These are phyloP conservation scores for Onychorhynchus coronatus DNA, from an alignment of 2,113 vertebrate genomes.

Conservation along the genomic window DNA sequence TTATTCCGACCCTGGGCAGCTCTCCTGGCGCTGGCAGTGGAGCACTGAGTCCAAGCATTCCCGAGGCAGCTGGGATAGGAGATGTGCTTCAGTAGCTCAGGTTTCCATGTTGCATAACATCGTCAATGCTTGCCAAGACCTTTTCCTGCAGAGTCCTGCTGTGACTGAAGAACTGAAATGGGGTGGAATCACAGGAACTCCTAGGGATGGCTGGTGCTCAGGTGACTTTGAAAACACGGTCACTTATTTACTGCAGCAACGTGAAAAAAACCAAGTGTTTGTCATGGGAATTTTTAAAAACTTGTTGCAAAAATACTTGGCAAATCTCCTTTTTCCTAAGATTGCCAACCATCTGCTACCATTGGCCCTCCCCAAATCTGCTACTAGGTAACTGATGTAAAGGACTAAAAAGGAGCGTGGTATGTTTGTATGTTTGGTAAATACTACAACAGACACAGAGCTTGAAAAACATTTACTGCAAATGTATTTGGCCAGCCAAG, in stretches of 20 bases:
- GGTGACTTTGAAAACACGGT: background rate
- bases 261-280: background rate
- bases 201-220: background rate
- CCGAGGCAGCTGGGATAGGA: background rate
- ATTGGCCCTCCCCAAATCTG: background rate
- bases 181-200: background rate
- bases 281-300: background rate
- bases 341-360: background rate
- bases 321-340: background rate
- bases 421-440: background rate
- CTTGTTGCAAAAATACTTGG: background rate
- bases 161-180: background rate
- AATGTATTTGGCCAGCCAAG: background rate
- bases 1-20: background rate
- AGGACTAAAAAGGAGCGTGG: background rate
- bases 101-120: background rate
- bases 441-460: background rate
- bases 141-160: background rate
- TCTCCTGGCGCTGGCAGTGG: background rate
- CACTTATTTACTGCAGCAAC: background rate
- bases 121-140: background rate
- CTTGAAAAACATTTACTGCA: background rate
- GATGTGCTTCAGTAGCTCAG: background rate
- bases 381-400: background rate
- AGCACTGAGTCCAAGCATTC: background rate